A percentile compares a stretch with the other conserved stretches of the same genome.
Conservation (phyloP, 2,888 invertebrate genomes). For the Euspilapteryx auroguttella region DNA sequence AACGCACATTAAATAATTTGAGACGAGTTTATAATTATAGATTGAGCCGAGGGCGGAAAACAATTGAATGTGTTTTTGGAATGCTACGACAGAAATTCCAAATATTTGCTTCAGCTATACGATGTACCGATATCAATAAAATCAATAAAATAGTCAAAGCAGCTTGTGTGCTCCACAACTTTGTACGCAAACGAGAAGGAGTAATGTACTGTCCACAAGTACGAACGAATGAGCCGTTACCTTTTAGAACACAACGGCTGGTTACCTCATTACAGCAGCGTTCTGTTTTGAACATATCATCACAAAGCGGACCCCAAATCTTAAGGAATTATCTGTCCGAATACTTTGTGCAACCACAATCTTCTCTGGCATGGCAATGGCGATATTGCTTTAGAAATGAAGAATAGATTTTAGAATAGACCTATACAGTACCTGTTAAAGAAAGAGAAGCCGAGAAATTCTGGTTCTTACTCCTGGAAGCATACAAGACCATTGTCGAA, state of each 20-base stretch:
- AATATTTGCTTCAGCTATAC: conserved; percentile 1
- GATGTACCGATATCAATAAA: conserved; percentile 3
- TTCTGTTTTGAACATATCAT: background rate
- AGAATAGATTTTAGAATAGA: no score
- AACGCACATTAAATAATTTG: conserved; percentile 2
- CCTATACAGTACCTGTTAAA: no score
- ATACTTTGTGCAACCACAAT: background rate
- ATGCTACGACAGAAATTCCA: conserved; percentile 1
- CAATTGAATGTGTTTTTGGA: conserved; percentile 3
- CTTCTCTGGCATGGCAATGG: background rate
- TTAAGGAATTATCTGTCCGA: background rate
- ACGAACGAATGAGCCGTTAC: background rate
- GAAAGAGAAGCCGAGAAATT: no score
- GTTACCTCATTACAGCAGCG: background rate
- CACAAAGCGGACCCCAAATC: background rate
- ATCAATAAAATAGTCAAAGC: conserved; percentile 3
- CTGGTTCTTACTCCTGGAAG: no score
- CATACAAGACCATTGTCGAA: no score
- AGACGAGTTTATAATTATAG: conserved; percentile 3
- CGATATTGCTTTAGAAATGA: conserved; percentile 1
- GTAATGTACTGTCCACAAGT: background rate
- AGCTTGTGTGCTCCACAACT: conserved; percentile 3
- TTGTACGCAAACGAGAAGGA: background rate
- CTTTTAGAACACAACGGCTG: background rate
- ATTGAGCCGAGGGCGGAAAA: conserved; percentile 2